phyloP scores from a whole-genome alignment of 1,140 invertebrate genomes.

The Xylocopa sonorina region DNA sequence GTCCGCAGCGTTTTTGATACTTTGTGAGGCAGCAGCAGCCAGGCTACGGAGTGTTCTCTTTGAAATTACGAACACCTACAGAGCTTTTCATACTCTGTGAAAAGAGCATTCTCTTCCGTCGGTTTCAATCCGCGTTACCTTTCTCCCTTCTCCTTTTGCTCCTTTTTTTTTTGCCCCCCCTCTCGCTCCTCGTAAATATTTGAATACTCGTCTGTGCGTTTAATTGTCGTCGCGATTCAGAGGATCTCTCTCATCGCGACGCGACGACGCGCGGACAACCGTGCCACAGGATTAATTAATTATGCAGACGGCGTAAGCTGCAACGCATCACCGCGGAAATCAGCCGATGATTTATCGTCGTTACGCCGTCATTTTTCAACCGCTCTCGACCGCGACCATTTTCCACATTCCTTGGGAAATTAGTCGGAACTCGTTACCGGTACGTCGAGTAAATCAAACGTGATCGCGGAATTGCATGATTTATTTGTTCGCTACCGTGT shows the following conservation, averaged over 20 bases:
- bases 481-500: too few relatives aligned
- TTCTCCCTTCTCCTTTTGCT: not conserved
- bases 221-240: not conserved
- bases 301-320: not conserved
- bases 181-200: slow-evolving; percentile 20
- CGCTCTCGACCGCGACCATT: too few relatives aligned
- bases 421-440: not conserved
- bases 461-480: too few relatives aligned
- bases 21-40: slow-evolving; percentile 16
- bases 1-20: slow-evolving; percentile 25
- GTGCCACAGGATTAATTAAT: slow-evolving; percentile 24
- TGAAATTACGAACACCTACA: slow-evolving; percentile 35
- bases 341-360: slow-evolving; percentile 1
- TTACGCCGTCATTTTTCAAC: not conserved
- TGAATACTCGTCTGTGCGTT: not conserved
- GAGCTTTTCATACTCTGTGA: slow-evolving; percentile 18
- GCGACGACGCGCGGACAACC: not conserved
- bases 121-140: too few relatives aligned
- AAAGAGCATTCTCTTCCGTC: slow-evolving; percentile 22
- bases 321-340: not conserved
- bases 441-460: not conserved
- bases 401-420: too few relatives aligned
- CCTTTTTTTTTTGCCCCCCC: too few relatives aligned
- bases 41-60: not conserved
- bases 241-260: not conserved